Evolutionary conservation across 1,140 invertebrate species (phyloP).

Genomic region (Druon quercuslanigerum): DNA sequence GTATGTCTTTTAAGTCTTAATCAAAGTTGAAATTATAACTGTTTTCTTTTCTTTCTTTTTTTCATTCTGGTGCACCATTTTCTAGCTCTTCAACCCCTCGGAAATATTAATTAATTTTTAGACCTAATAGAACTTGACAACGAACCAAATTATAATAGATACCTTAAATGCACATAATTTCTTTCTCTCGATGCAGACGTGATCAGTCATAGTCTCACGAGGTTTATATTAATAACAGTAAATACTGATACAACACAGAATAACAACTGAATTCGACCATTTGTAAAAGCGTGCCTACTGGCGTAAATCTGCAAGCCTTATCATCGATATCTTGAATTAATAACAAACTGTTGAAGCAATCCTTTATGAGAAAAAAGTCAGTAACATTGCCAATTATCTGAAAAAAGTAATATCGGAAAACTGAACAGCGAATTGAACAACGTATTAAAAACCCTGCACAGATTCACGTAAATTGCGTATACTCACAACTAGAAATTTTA

Average conservation of each 20-base stretch:
- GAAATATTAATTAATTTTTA: too few relatives aligned
- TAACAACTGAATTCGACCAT: background rate
- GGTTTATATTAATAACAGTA: conserved; percentile 3
- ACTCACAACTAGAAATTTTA: background rate
- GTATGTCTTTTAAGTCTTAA: too few relatives aligned
- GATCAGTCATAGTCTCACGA: background rate
- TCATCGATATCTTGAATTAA: conserved; percentile 14
- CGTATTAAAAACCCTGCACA: conserved; percentile 5
- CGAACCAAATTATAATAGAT: too few relatives aligned
- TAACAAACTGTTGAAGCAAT: background rate
- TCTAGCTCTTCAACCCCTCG: too few relatives aligned
- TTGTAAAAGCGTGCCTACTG: conserved; percentile 1
- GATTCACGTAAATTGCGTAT: background rate
- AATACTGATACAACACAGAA: background rate
- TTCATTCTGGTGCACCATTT: too few relatives aligned
- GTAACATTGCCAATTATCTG: background rate
- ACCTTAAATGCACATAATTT: background rate
- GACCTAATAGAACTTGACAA: too few relatives aligned
- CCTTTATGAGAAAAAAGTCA: background rate
- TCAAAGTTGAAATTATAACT: too few relatives aligned
- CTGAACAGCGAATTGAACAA: background rate
- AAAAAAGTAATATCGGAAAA: background rate
- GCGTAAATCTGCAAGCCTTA: conserved; percentile 19
- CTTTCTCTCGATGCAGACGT: conserved; percentile 3
- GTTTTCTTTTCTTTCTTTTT: too few relatives aligned